Base-by-base conservation (phyloP, 2,113 vertebrate species). In the Eulemur macaco region DNA sequence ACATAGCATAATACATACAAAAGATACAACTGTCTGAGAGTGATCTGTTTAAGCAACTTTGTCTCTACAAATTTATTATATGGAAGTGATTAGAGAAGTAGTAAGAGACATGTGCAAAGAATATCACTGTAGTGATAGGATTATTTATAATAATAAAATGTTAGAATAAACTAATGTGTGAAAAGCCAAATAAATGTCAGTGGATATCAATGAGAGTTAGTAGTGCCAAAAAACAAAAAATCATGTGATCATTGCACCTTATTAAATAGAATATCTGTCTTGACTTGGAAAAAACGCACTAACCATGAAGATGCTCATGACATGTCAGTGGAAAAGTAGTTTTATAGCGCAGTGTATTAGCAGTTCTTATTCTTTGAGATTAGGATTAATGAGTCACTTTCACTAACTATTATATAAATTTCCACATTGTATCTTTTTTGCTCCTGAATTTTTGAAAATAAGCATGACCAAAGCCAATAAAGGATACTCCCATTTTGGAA, bases 361-460 rank as follows among this genome's bases (percentile, higher is more conserved):
- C 3, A 78, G 52, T 78, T 66, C 73, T 73, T 68, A 86, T 47
- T 45, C 2, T 6, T 34, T 39, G 14, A 13, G 18, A 15, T 13
- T 68, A 60, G 52, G n/a, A 58, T 47, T 69, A 91, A 86, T 86
- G 37, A 87, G 34, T 63, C 4, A 37, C 6, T 86, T 91, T 86
- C 34, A 71, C 78, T 29, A 64, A n/a, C 2, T 39, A 25, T 78
- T 74, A 69, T 27, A 23, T 91, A 96, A 93, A 92, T 73, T 11
- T 45, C 3, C 14, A 56, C 2, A 8, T 25, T 45, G 42, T 54
- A 54, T 54, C 52, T 54, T 10, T 71, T 80, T 54, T 60, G 76
- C 89, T 23, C 1, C 0, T 80, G 9, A 63, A 47, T 58, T 78
- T 78, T 39, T 47, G 42, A 91, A 91, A 76, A 42, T 1, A 88